Base-by-base conservation (phyloP, 2,113 vertebrate species). In the Ptyas mucosa region DNA sequence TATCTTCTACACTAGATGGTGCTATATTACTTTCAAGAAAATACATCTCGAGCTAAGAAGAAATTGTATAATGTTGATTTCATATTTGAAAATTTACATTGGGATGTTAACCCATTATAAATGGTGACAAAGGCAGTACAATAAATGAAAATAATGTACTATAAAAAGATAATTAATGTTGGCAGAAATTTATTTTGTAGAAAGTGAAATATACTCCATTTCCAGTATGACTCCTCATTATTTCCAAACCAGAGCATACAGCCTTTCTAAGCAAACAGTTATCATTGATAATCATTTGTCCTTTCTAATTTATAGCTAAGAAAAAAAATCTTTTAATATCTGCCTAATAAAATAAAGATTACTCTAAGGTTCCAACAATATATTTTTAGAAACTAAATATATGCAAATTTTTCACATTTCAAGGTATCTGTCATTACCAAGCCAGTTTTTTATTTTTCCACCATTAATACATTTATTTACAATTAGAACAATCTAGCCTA, bases 11-110 rank as follows among this genome's bases (percentile, higher is more conserved):
- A 95, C 97, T 98, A 98, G 98, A 95, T 98, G 98, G 98, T 94
- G 96, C 98, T 98, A 97, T 98, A 97, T 97, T 95, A 97, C 97
- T 97, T 98, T 97, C 90, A 92, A 97, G 93, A 91, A 92, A 91
- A 92, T 93, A 89, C 24, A 94, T 5, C 0, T 87, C 7, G 26
- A 21, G 0, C 90, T 93, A 53, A 23, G 85, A 91, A 0, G 55
- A 81, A 53, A 93, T 93, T 92, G 2, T 91, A 57, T 9, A 93
- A 51, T 21, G 52, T 51, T 94, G 55, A 93, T 89, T 94, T 89
- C 0, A 1, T 92, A 91, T 94, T 95, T 95, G 92, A 91, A 96
- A 94, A 95, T 61, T n/a, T 61, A 85, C 15, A 94, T 1, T 94
- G 53, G 61, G 91, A 39, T 53, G n/a, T 23, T 54, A 54, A 95